phyloP scores from a whole-genome alignment of 2,888 invertebrate species.

The Rhamphomyia laevipes region DNA sequence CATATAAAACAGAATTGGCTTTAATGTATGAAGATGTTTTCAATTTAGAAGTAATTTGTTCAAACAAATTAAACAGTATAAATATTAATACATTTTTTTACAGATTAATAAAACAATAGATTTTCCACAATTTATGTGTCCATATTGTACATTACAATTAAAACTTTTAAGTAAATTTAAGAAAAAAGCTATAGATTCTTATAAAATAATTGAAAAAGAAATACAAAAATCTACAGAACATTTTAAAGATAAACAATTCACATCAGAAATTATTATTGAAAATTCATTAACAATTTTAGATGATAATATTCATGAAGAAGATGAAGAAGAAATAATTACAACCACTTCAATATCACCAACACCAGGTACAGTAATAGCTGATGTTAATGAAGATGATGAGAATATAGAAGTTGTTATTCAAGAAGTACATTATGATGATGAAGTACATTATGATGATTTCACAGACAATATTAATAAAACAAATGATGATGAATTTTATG shows the following conservation, averaged over 20 bases:
- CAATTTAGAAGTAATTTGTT: background rate
- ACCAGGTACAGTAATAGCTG: no score
- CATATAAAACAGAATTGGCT: background rate
- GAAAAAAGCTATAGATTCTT: conserved; percentile 18
- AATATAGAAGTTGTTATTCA: no score
- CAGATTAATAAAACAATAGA: background rate
- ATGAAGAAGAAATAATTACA: background rate
- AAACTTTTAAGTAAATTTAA: conserved; percentile 24
- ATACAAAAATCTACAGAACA: background rate
- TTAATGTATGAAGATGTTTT: background rate
- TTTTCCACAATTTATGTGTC: background rate
- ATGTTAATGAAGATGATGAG: no score
- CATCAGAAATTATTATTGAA: background rate
- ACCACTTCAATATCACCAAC: no score
- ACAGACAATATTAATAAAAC: background rate
- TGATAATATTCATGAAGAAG: background rate
- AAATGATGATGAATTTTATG: background rate
- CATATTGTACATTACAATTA: conserved; percentile 18
- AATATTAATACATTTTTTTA: background rate
- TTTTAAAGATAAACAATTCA: background rate
- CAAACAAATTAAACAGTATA: background rate
- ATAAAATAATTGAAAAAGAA: background rate
- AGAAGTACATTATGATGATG: conserved; percentile 1
- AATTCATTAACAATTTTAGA: background rate
- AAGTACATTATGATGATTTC: conserved; percentile 1